Percentiles rank a stretch among this genome's conserved stretches.
Conservation (phyloP, 2,797 vertebrate genomes). For the Synanceia verrucosa region DNA sequence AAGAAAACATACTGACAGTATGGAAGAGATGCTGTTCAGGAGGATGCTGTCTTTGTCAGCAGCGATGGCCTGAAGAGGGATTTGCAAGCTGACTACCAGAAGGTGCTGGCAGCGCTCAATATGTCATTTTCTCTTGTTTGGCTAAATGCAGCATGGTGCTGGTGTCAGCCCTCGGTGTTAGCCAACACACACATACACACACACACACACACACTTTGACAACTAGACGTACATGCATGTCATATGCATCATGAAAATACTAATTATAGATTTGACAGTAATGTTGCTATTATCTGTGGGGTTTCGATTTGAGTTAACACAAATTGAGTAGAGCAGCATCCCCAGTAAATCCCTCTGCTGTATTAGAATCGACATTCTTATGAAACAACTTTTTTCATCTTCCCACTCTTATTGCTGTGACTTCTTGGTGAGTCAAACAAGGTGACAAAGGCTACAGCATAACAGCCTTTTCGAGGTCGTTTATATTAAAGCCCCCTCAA, state of each 20-base stretch:
- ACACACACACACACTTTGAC: background rate
- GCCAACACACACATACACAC: constrained; percentile 19
- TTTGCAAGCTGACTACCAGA: constrained; percentile 62
- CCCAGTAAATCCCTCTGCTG: background rate
- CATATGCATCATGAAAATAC: background rate
- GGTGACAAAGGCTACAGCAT: constrained; percentile 17
- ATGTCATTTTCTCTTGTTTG: constrained; percentile 68
- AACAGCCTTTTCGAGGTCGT: constrained; percentile 18
- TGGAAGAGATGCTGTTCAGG: background rate
- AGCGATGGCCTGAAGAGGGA: constrained; percentile 47
- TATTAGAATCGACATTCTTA: constrained; percentile 8
- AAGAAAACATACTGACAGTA: background rate
- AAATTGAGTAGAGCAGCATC: background rate
- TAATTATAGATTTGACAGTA: background rate
- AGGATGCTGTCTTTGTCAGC: constrained; percentile 32
- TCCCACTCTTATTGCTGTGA: constrained; percentile 8
- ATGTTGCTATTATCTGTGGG: background rate
- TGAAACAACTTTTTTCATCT: constrained; percentile 23
- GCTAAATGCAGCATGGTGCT: constrained; percentile 62
- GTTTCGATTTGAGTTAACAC: background rate
- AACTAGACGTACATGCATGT: background rate
- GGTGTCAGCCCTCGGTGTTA: constrained; percentile 57
- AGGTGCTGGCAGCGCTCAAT: constrained; percentile 70
- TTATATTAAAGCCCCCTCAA: constrained; percentile 36
- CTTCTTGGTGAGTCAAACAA: constrained; percentile 40